phyloP scores from a whole-genome alignment of 2,888 invertebrate species.

The Parnassius glacialis region DNA sequence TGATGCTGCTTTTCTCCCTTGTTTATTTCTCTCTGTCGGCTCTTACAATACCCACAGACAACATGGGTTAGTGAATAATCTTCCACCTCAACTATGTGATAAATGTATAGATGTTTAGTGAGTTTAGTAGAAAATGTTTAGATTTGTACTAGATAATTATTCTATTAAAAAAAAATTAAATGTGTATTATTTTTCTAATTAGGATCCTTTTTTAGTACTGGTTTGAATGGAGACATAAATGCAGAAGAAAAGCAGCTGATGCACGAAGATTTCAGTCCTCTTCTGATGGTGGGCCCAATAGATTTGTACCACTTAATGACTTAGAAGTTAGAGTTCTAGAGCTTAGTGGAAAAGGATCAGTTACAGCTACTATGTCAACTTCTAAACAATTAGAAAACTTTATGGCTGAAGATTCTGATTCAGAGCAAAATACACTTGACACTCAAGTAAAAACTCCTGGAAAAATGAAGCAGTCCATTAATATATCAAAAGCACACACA shows the following conservation, averaged over 20 bases:
- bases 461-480: conserved; percentile 29
- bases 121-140: no score
- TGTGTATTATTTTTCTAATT: conserved; percentile 15
- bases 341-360: conserved; percentile 52
- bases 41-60: no score
- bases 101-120: no score
- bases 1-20: no score
- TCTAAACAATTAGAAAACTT: conserved; percentile 51
- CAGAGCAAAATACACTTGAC: conserved; percentile 50
- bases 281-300: conserved; percentile 44
- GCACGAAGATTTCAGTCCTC: conserved; percentile 47
- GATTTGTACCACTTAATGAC: conserved; percentile 61
- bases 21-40: no score
- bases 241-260: conserved; percentile 65
- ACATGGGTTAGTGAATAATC: no score
- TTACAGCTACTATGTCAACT: conserved; percentile 37
- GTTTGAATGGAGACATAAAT: conserved; percentile 71
- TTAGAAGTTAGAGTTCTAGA: conserved; percentile 64
- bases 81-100: no score
- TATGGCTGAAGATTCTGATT: conserved; percentile 56
- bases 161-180: background rate
- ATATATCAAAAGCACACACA: conserved; percentile 26
- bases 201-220: conserved; percentile 56
- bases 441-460: conserved; percentile 34
- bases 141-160: no score